phyloP scores from a whole-genome alignment of 2,113 vertebrate genomes.

The Cyprinus carpio region DNA sequence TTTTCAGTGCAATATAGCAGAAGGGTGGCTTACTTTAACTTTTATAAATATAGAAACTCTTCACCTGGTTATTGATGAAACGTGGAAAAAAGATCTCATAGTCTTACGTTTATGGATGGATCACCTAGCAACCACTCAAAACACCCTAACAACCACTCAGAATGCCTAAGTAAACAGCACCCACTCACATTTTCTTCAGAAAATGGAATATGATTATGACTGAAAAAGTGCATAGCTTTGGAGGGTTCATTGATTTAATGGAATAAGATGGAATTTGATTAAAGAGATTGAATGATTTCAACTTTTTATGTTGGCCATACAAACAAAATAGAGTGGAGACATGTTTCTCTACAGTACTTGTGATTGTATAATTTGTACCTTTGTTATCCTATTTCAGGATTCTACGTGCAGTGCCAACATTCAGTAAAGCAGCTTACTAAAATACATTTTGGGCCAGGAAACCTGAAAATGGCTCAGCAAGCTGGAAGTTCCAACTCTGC shows the following conservation, averaged over 20 bases:
- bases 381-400: not conserved
- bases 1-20: not conserved
- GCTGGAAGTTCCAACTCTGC: conserved; percentile 10
- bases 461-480: conserved; percentile 8
- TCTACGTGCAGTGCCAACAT: not conserved
- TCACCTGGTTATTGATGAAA: not conserved
- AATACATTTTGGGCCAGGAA: conserved; percentile 17
- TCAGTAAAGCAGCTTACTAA: conserved; percentile 20
- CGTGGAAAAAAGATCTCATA: not conserved
- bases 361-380: conserved; percentile 6
- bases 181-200: not conserved
- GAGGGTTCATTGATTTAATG: not conserved
- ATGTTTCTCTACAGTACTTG: not conserved
- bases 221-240: not conserved
- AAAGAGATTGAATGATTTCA: not conserved
- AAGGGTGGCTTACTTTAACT: not conserved
- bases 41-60: not conserved
- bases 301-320: not conserved
- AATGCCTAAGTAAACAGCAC: not conserved
- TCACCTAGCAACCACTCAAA: not conserved
- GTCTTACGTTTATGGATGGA: not conserved
- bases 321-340: not conserved
- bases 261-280: not conserved
- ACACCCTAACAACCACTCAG: not conserved
- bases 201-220: not conserved